Base-by-base conservation (phyloP, 2,888 invertebrate genomes). In the Caenorhabditis imperialis region DNA sequence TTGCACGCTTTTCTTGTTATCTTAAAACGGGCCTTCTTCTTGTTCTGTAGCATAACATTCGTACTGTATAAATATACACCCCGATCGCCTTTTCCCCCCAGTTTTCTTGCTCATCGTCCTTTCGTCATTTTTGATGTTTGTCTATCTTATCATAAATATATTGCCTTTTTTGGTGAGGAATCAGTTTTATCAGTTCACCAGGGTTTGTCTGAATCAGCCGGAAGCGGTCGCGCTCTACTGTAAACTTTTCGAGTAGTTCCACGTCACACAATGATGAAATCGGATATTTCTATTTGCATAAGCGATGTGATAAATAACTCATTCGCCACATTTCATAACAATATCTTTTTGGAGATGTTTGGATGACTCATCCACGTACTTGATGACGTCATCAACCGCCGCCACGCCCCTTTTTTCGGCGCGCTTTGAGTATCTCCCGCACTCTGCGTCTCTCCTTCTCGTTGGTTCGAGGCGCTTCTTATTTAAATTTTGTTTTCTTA, bases 231-330 rank as follows among this genome's bases (percentile, higher is more conserved):
- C 30, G 10, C 30, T 10, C 30, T 30, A 30, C 10, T 10, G 30
- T 10, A 7, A 30, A 7, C 10, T 30, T 6, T 30, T 30, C 10
- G 7, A 7, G 30, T 30, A 30, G n/a, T n/a, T n/a, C n/a, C n/a
- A n/a, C n/a, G n/a, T n/a, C 30, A 10, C 30, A 30, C 10, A 10
- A 37, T 62, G 44, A 45, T 38, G 62, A 53, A 62, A 53, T 62
- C 23, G 14, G 35, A 45, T n/a, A 33, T n/a, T n/a, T n/a, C n/a
- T n/a, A n/a, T n/a, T n/a, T n/a, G n/a, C n/a, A n/a, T n/a, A n/a
- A n/a, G n/a, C n/a, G n/a, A n/a, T n/a, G n/a, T n/a, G 62, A 62
- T 62, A 53, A 62, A 16, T 53, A 47, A 62, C 53, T 62, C 51
- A 62, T 45, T 16, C 61, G n/a, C n/a, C 10, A 6, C 6, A 62